These are phyloP conservation scores for Premnoplex brunnescens DNA, from an alignment of 2,797 vertebrate species.

Conservation along the genomic window DNA sequence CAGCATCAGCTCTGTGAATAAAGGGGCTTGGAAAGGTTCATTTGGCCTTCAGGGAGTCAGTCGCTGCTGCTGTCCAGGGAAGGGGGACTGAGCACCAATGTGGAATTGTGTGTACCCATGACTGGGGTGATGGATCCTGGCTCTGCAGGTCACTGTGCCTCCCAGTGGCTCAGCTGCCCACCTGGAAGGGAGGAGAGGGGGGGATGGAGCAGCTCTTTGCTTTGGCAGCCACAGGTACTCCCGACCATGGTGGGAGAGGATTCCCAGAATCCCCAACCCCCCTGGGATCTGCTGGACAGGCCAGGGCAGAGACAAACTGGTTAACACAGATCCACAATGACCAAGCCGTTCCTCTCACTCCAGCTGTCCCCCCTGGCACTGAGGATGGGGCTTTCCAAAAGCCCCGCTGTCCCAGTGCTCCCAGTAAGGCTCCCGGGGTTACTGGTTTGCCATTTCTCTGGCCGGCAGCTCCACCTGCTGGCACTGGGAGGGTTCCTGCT, in stretches of 20 bases:
- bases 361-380: neutral
- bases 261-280: neutral
- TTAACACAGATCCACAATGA: neutral
- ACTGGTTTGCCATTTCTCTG: neutral
- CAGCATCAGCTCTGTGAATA: neutral
- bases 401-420: neutral
- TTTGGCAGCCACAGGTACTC: neutral
- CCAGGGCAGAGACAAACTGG: neutral
- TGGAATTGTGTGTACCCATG: neutral
- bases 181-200: neutral
- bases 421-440: neutral
- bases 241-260: rapidly evolving
- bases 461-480: conserved; percentile 57
- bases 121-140: neutral
- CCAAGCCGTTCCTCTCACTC: neutral
- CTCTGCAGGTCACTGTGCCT: neutral
- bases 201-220: neutral
- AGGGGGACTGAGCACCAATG: neutral
- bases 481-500: neutral
- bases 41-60: rapidly evolving
- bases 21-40: neutral
- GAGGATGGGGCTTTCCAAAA: neutral
- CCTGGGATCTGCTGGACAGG: neutral
- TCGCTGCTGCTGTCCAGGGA: neutral
- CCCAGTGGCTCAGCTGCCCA: neutral